Evolutionary conservation across 2,113 vertebrate species (phyloP).

Genomic region (Rhinoderma darwinii): DNA sequence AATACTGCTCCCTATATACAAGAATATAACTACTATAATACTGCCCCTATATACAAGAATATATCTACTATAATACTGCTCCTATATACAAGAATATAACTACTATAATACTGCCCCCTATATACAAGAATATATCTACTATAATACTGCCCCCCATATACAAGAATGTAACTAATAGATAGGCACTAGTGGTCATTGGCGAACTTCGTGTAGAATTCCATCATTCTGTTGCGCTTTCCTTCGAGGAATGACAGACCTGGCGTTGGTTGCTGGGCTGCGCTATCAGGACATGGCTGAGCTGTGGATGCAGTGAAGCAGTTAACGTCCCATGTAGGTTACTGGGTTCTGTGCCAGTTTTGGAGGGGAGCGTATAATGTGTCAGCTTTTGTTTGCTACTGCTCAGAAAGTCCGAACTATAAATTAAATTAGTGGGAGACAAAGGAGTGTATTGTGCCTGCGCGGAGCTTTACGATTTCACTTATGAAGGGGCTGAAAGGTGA

Average conservation of each 20-base stretch:
- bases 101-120: slow-evolving; percentile 6
- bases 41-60: slow-evolving; percentile 6
- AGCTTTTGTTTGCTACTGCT: slow-evolving; percentile 66
- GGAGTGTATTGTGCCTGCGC: slow-evolving; percentile 68
- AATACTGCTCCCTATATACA: slow-evolving; percentile 6
- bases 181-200: background rate
- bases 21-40: slow-evolving; percentile 5
- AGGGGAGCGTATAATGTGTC: slow-evolving; percentile 62
- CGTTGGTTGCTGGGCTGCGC: background rate
- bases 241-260: background rate
- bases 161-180: background rate
- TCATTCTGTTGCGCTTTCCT: background rate
- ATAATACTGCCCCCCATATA: background rate
- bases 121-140: background rate
- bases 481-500: slow-evolving; percentile 74
- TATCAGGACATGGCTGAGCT: background rate
- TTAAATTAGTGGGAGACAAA: slow-evolving; percentile 73
- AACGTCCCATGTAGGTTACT: slow-evolving; percentile 51
- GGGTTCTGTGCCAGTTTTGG: slow-evolving; percentile 55
- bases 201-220: background rate
- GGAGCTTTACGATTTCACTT: slow-evolving; percentile 73
- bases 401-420: slow-evolving; percentile 73
- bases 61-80: background rate
- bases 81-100: background rate
- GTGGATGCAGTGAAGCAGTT: slow-evolving; percentile 54